phyloP scores from a whole-genome alignment of 2,888 invertebrate genomes.

The Dendrolimus pini region DNA sequence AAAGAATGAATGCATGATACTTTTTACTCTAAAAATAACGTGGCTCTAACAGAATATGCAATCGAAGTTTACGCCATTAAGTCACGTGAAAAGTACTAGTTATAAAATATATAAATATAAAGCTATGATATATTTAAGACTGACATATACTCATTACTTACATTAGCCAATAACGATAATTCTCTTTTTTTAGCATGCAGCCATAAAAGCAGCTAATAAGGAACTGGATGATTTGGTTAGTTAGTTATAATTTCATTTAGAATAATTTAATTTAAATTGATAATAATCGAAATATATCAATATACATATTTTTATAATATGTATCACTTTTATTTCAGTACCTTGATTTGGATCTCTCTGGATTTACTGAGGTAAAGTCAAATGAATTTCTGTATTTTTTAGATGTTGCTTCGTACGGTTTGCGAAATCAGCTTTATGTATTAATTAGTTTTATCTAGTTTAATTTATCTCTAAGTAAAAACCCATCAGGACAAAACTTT shows the following conservation, averaged over 20 bases:
- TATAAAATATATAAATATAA: too few relatives aligned
- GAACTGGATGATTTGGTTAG: constrained; percentile 62
- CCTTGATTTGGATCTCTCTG: constrained; percentile 57
- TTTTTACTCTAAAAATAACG: too few relatives aligned
- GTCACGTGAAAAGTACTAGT: too few relatives aligned
- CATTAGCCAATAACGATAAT: too few relatives aligned
- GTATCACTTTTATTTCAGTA: constrained; percentile 35
- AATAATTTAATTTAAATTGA: background rate
- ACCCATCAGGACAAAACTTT: too few relatives aligned
- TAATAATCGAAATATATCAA: background rate
- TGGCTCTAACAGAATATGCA: too few relatives aligned
- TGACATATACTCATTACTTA: too few relatives aligned
- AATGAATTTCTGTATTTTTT: background rate
- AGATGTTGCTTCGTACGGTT: background rate
- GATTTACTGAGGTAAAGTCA: constrained; percentile 51
- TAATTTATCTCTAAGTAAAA: too few relatives aligned
- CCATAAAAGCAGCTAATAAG: constrained; percentile 59
- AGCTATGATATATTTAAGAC: too few relatives aligned
- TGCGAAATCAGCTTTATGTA: background rate
- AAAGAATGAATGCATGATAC: too few relatives aligned
- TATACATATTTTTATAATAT: background rate
- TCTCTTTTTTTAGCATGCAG: constrained; percentile 50
- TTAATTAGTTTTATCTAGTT: background rate
- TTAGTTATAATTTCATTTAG: constrained; percentile 16
- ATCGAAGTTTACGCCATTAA: too few relatives aligned